phyloP scores from a whole-genome alignment of 2,113 vertebrate genomes.

The Egretta garzetta region DNA sequence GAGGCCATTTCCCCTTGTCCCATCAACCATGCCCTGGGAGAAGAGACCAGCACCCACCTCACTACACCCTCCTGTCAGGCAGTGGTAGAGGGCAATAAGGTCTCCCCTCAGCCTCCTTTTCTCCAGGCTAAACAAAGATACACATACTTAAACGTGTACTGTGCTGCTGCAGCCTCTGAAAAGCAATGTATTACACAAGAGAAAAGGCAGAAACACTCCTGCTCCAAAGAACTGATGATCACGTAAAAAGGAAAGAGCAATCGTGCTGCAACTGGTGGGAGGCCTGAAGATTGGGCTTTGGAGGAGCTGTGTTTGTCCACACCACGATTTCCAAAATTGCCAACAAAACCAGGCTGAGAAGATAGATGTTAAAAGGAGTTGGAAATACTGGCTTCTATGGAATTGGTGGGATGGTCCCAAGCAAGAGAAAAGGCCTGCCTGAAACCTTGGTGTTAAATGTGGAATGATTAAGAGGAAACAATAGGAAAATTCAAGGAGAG shows the following conservation, averaged over 20 bases:
- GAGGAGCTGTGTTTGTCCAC: background rate
- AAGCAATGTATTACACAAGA: background rate
- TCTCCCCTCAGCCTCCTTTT: no score
- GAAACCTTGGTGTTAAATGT: background rate
- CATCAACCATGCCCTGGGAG: no score
- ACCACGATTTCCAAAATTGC: background rate
- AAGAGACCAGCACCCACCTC: no score
- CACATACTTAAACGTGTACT: background rate
- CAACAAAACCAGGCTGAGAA: background rate
- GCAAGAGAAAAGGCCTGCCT: background rate
- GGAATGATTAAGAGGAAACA: slow-evolving; percentile 34
- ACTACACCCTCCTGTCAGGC: no score
- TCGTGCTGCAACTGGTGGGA: background rate
- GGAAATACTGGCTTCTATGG: background rate
- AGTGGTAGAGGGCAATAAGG: no score
- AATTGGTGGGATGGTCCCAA: background rate
- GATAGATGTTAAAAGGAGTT: background rate
- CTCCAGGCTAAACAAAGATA: no score
- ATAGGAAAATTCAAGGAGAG: slow-evolving; percentile 55
- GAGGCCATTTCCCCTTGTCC: no score
- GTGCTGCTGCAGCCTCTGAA: background rate
- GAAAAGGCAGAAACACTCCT: background rate
- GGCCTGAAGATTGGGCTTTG: background rate
- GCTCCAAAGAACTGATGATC: background rate
- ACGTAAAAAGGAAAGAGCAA: background rate